A percentile compares a stretch with the other conserved stretches of the same genome.
Evolutionary conservation across 1,140 invertebrate species (phyloP).

Genomic region (Panagrolaimus sp.): DNA sequence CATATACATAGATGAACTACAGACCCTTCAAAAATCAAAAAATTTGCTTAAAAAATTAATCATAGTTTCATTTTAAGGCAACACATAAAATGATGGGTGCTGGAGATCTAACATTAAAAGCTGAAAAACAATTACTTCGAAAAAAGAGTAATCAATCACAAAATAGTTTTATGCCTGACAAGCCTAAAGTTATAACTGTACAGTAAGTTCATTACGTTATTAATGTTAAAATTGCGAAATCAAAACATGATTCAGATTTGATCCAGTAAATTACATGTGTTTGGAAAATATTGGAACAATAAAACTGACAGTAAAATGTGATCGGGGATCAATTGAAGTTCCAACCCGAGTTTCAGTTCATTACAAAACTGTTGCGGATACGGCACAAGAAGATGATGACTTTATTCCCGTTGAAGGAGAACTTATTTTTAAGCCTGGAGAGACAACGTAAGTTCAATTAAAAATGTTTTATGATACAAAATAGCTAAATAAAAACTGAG

Average conservation of each 20-base stretch:
- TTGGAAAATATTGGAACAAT: conserved; percentile 94
- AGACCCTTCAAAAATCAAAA: too few relatives aligned
- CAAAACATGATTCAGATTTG: conserved; percentile 66
- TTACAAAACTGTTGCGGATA: conserved; percentile 66
- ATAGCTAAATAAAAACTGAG: neutral
- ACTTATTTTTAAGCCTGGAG: conserved; percentile 68
- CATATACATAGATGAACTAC: too few relatives aligned
- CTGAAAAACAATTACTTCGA: conserved; percentile 44
- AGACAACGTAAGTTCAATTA: conserved; percentile 30
- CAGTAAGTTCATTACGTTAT: conserved; percentile 25
- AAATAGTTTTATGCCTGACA: conserved; percentile 42
- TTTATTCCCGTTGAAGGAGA: conserved; percentile 80
- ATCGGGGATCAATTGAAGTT: conserved; percentile 72
- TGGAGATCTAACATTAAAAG: conserved; percentile 69
- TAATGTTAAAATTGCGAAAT: conserved; percentile 16
- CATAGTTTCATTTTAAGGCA: conserved; percentile 65
- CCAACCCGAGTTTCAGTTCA: conserved; percentile 61
- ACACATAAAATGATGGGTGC: conserved; percentile 91
- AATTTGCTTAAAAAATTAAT: too few relatives aligned
- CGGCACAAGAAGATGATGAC: conserved; percentile 91
- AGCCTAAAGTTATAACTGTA: conserved; percentile 52
- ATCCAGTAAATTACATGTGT: conserved; percentile 90
- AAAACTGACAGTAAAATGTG: conserved; percentile 76
- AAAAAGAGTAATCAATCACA: conserved; percentile 33
- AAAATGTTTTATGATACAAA: neutral